These are phyloP conservation scores for Urechis unicinctus DNA, from an alignment of 2,888 invertebrate genomes.

Conservation along the genomic window DNA sequence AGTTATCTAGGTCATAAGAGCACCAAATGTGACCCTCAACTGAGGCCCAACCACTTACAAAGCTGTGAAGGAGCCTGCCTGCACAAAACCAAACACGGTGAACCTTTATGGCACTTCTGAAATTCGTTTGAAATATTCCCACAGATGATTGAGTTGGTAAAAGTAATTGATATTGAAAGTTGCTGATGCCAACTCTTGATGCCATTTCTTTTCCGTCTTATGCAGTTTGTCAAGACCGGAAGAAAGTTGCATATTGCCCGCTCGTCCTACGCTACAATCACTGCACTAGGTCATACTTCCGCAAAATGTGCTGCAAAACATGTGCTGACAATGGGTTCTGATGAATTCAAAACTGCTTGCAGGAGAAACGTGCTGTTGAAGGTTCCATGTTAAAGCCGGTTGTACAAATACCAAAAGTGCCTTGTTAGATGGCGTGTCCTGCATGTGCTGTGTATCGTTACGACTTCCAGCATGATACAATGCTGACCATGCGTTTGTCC, in stretches of 20 bases:
- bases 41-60: constrained; percentile 26
- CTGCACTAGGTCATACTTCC: constrained; percentile 41
- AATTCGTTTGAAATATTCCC: too few species aligned
- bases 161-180: too few species aligned
- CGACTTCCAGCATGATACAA: too few species aligned
- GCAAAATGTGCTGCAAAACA: constrained; percentile 43
- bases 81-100: neutral
- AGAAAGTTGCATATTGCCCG: constrained; percentile 43
- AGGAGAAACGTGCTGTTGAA: too few species aligned
- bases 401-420: too few species aligned
- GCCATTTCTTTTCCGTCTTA: too few species aligned
- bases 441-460: too few species aligned
- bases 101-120: neutral
- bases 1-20: constrained; percentile 29
- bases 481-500: too few species aligned
- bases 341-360: neutral
- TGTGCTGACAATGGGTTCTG: constrained; percentile 23
- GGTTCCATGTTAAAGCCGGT: too few species aligned
- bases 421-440: too few species aligned
- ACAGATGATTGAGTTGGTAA: too few species aligned
- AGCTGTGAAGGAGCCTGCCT: constrained; percentile 34
- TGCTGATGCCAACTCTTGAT: too few species aligned
- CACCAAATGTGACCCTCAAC: constrained; percentile 24
- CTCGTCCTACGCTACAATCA: constrained; percentile 39
- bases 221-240: constrained; percentile 34